Evolutionary conservation across 2,797 vertebrate genomes (phyloP).

Genomic region (Bovichtus variegatus): DNA sequence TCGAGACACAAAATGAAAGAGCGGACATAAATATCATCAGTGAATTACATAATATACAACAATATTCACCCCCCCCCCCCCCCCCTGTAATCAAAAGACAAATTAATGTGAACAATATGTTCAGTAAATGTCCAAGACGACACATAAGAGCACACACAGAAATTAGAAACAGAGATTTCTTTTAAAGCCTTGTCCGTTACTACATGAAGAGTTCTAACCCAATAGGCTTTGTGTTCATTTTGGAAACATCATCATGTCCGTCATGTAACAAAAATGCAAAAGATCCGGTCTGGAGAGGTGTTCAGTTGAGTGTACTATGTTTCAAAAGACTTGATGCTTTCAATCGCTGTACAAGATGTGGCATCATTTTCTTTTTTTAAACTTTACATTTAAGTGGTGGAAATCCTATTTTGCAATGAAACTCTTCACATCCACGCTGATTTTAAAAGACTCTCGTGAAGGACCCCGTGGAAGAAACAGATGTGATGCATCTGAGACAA

Average conservation of each 20-base stretch:
- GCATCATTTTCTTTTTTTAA: neutral
- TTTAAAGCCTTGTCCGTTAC: conserved; percentile 58
- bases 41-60: conserved; percentile 76
- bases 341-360: conserved; percentile 45
- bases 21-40: conserved; percentile 70
- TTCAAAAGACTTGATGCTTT: conserved; percentile 29
- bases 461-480: conserved; percentile 49
- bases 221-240: conserved; percentile 32
- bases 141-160: conserved; percentile 59
- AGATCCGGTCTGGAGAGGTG: conserved; percentile 55
- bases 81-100: conserved; percentile 68
- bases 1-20: conserved; percentile 61
- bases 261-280: conserved; percentile 28
- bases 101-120: conserved; percentile 82
- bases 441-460: conserved; percentile 40
- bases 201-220: conserved; percentile 39
- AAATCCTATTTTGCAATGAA: conserved; percentile 44
- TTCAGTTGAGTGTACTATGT: conserved; percentile 37
- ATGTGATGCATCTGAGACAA: conserved; percentile 63
- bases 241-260: conserved; percentile 9
- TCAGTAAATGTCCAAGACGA: conserved; percentile 79
- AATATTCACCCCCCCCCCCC: conserved; percentile 43
- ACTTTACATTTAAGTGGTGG: conserved; percentile 16
- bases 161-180: conserved; percentile 45
- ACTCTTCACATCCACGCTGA: conserved; percentile 29